Percentiles rank a stretch among this genome's conserved stretches.
Evolutionary conservation across 2,113 vertebrate genomes (phyloP).

Genomic region (Hipposideros armiger): DNA sequence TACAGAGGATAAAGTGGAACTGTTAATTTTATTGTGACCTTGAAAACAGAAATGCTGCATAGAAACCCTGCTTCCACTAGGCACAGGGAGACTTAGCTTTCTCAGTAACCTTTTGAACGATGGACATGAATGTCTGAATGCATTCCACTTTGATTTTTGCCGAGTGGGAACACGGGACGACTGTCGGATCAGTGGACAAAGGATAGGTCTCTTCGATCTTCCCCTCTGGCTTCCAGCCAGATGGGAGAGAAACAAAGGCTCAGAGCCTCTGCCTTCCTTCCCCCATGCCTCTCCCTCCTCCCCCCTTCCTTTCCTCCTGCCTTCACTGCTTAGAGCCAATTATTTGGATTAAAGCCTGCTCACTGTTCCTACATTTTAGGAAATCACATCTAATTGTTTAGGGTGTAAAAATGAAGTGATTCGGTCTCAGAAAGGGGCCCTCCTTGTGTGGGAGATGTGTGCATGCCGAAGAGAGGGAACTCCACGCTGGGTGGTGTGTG

Average conservation of each 20-base stretch:
- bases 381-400: constrained; percentile 41
- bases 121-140: not conserved
- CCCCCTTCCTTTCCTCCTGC: constrained; percentile 25
- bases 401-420: fast-evolving
- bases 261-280: constrained; percentile 3
- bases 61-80: constrained; percentile 44
- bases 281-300: not conserved
- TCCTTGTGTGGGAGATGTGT: not conserved
- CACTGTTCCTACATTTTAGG: constrained; percentile 41
- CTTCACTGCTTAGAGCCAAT: constrained; percentile 7
- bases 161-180: not conserved
- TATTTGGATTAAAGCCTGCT: constrained; percentile 52
- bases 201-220: constrained; percentile 68
- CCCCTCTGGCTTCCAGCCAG: constrained; percentile 71
- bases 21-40: constrained; percentile 69
- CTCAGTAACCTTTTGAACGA: constrained; percentile 27
- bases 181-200: constrained; percentile 79
- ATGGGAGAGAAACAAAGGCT: constrained; percentile 78
- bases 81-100: constrained; percentile 49
- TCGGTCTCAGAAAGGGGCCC: not conserved
- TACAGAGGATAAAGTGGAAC: not conserved
- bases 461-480: not conserved
- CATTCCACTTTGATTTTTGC: constrained; percentile 51
- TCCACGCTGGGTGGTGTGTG: not conserved
- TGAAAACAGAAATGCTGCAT: constrained; percentile 37